Conservation (phyloP, 2,797 vertebrate genomes). For the Eulemur rubriventer region DNA sequence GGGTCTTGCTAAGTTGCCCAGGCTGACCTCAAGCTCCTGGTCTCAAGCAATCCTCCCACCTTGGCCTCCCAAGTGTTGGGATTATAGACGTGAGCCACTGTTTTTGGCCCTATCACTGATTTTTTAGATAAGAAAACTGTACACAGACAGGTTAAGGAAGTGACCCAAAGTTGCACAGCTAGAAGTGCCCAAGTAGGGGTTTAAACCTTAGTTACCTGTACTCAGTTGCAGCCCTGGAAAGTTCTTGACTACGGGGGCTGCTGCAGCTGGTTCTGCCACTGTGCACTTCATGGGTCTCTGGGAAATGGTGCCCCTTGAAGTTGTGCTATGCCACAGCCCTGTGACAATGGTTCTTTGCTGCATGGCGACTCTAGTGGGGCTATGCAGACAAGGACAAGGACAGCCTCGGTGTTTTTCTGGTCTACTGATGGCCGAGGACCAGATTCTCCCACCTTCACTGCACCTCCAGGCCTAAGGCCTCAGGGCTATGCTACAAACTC, state of each 20-base stretch:
- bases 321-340: accelerated
- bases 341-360: not conserved
- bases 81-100: not conserved
- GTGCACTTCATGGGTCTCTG: not conserved
- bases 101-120: not conserved
- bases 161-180: not conserved
- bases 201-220: not conserved
- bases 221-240: not conserved
- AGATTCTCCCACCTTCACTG: not conserved
- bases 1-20: not conserved
- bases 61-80: not conserved
- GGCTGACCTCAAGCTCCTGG: not conserved
- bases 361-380: not conserved
- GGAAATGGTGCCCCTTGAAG: not conserved
- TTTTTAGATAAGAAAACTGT: not conserved
- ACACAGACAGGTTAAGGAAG: not conserved
- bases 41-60: not conserved
- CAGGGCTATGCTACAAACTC: not conserved
- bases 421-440: not conserved
- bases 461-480: not conserved
- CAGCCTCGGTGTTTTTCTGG: not conserved
- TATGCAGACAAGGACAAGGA: not conserved
- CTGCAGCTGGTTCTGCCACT: not conserved
- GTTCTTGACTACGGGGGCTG: not conserved
- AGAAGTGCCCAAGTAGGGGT: not conserved